A percentile compares a stretch with the other conserved stretches of the same genome.
Conservation (phyloP, 2,113 vertebrate species). For the Eudyptes chrysolophus region DNA sequence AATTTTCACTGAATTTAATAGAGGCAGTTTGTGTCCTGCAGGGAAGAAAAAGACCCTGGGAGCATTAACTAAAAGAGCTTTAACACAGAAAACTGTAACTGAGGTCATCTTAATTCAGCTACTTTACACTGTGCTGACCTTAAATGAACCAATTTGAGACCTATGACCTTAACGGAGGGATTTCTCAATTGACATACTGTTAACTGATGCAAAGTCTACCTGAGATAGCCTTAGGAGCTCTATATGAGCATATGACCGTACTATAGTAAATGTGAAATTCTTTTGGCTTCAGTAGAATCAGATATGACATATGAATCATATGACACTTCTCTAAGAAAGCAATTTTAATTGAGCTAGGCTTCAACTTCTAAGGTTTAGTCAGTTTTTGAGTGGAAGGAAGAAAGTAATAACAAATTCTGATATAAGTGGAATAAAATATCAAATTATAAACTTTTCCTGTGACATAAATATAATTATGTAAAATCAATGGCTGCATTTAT, state of each 20-base stretch:
- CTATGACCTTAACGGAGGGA: background rate
- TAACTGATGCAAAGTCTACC: background rate
- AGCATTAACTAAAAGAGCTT: conserved; percentile 36
- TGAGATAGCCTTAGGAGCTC: background rate
- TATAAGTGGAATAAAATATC: background rate
- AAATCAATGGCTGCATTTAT: background rate
- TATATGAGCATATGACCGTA: background rate
- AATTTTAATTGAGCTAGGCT: background rate
- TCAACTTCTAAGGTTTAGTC: background rate
- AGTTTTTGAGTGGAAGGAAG: background rate
- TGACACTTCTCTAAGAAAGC: background rate
- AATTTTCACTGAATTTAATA: conserved; percentile 31
- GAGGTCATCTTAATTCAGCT: conserved; percentile 45
- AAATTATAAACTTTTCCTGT: background rate
- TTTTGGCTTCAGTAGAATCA: background rate
- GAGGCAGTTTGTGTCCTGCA: conserved; percentile 34
- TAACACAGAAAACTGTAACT: conserved; percentile 16
- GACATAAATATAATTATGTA: background rate
- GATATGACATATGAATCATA: background rate
- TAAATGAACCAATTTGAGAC: conserved; percentile 50
- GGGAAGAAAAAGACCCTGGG: conserved; percentile 27
- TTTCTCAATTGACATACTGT: background rate
- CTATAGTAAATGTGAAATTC: background rate
- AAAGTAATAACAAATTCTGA: background rate
- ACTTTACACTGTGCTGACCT: conserved; percentile 9